Conservation (phyloP, 2,113 vertebrate species). For the Peromyscus leucopus region DNA sequence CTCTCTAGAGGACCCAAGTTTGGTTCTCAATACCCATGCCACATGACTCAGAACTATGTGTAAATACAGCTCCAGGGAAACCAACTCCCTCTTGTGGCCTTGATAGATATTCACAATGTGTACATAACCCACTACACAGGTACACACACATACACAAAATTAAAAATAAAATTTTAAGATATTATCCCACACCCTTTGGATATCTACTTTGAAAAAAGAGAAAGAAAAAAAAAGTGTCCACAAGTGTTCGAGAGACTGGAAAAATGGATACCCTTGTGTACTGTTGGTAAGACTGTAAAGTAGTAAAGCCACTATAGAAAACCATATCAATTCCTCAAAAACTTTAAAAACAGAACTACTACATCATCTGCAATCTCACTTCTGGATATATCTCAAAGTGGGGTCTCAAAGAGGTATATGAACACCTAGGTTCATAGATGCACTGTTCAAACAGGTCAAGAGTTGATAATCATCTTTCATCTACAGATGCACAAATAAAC, state of each 20-base stretch:
- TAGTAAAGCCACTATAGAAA: not conserved
- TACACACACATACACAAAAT: not conserved
- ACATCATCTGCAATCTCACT: not conserved
- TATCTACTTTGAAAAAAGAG: not conserved
- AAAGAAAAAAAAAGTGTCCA: too few relatives aligned
- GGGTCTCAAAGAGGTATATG: not conserved
- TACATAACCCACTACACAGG: not conserved
- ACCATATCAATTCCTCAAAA: not conserved
- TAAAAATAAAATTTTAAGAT: not conserved
- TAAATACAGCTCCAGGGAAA: not conserved
- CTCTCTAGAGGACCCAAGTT: not conserved
- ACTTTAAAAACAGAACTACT: not conserved
- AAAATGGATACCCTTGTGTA: not conserved
- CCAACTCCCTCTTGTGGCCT: not conserved
- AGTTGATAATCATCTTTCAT: not conserved
- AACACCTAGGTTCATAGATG: not conserved
- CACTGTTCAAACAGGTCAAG: not conserved
- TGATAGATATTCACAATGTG: not conserved
- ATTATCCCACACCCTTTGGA: not conserved
- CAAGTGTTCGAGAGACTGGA: not conserved
- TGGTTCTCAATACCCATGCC: not conserved
- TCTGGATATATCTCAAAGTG: not conserved
- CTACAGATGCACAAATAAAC: not conserved
- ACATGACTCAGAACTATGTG: not conserved
- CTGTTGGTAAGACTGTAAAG: not conserved